Evolutionary conservation across 2,888 invertebrate genomes (phyloP).

Genomic region (Darwinula stevensoni): DNA sequence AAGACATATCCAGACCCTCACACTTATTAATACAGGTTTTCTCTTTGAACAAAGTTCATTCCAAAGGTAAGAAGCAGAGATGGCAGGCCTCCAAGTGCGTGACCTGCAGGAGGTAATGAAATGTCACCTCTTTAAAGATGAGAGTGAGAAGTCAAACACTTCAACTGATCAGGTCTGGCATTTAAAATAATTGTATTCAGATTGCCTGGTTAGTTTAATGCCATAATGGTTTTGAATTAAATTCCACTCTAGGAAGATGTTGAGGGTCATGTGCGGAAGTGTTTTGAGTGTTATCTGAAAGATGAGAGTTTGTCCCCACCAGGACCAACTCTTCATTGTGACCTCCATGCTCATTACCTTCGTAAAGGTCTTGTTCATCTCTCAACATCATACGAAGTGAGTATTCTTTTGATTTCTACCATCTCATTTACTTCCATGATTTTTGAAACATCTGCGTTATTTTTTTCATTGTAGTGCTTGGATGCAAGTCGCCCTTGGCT

Average conservation of each 20-base stretch:
- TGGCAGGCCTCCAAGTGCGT: too few relatives aligned
- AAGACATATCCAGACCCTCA: too few relatives aligned
- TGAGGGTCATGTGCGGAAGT: conserved; percentile 24
- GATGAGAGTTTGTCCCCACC: conserved; percentile 23
- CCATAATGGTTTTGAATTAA: not conserved
- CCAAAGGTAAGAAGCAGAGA: too few relatives aligned
- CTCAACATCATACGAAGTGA: conserved; percentile 34
- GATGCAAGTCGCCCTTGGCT: conserved; percentile 93
- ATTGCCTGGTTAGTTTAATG: too few relatives aligned
- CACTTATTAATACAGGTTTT: too few relatives aligned
- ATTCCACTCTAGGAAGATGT: conserved; percentile 22
- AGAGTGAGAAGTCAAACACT: not conserved
- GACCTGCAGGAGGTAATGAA: not conserved
- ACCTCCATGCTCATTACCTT: conserved; percentile 31
- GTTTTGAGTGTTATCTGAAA: conserved; percentile 21
- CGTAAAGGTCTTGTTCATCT: conserved; percentile 33
- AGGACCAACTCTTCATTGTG: conserved; percentile 27
- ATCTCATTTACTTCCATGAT: not conserved
- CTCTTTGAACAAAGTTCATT: too few relatives aligned
- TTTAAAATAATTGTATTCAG: too few relatives aligned
- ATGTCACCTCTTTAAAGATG: not conserved
- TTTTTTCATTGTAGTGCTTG: conserved; percentile 25
- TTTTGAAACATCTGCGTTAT: conserved; percentile 7
- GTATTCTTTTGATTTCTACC: conserved; percentile 7
- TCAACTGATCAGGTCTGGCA: not conserved